Conservation (phyloP, 2,888 invertebrate genomes). For the Lasioglossum zephyrum region DNA sequence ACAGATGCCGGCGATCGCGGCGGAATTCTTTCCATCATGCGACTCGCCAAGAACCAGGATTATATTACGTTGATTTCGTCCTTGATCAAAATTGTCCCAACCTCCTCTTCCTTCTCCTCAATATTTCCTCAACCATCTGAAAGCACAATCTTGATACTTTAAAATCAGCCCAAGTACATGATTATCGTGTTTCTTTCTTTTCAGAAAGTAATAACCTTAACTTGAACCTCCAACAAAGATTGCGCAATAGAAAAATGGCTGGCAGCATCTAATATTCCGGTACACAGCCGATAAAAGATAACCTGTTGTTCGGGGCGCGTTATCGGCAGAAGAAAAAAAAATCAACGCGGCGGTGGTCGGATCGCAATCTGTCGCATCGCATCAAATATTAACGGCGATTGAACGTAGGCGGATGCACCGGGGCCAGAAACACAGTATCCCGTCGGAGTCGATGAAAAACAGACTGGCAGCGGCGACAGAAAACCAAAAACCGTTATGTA, state of each 20-base stretch:
- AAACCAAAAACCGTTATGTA: slow-evolving; percentile 19
- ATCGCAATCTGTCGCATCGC: neutral
- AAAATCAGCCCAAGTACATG: neutral
- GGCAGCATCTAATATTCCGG: neutral
- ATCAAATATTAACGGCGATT: slow-evolving; percentile 6
- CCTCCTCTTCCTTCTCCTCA: too few relatives aligned
- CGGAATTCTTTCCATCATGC: slow-evolving; percentile 65
- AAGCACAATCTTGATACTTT: neutral
- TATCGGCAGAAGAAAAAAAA: neutral
- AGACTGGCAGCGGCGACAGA: neutral
- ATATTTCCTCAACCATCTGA: neutral
- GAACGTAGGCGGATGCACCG: neutral
- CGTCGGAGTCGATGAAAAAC: neutral
- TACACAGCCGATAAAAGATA: neutral
- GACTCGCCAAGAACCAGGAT: slow-evolving; percentile 44
- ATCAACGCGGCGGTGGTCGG: neutral
- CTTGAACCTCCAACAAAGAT: neutral
- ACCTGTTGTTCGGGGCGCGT: neutral
- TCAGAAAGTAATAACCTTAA: neutral
- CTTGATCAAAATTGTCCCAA: neutral
- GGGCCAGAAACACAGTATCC: neutral
- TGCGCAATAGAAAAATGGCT: neutral
- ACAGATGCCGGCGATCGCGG: slow-evolving; percentile 59
- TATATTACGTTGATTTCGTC: slow-evolving; percentile 40
- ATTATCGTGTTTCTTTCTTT: neutral